Base-by-base conservation (phyloP, 1,140 invertebrate species). In the Zaprionus davidi region DNA sequence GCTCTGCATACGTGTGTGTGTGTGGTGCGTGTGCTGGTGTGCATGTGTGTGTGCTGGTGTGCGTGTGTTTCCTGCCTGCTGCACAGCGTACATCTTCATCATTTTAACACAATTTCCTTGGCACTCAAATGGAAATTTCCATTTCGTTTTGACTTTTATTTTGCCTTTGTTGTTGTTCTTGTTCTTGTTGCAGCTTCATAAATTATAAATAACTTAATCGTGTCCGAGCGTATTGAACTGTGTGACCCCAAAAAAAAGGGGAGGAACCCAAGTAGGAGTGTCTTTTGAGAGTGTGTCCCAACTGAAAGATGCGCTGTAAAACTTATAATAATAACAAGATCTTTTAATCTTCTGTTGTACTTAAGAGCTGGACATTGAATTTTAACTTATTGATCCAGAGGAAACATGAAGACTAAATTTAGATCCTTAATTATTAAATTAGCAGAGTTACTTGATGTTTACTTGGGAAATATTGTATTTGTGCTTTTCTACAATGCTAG, bases 151-250 rank as follows among this genome's bases (percentile, higher is more conserved):
- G 38, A 67, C 63, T 72, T 56, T 69, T 69, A 64, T 63, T n/a
- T 63, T 55, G 41, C 3, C 13, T n/a, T 20, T 53, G 41, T 53
- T 72, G 44, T 69, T 36, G 31, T 15, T 55, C 51, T 62, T 57
- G 49, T 58, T 49, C 56, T 59, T 44, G 38, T 24, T 26, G 17
- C n/a, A 46, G 46, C 56, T 69, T 69, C 80, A 87, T 87, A 87
- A 87, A 87, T 87, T 87, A 87, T 82, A 87, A 87, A 87, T 83
- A 83, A 80, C 69, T 82, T 84, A 86, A 79, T 84, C 82, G 78
- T 82, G 82, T 80, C 78, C 80, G 74, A 82, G 78, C 71, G 78
- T 83, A 81, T 87, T 87, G 78, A 87, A 80, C 78, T 72, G 82
- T 81, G 38, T 59, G 59, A 38, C 44, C 56, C 17, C 17, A 58